These are phyloP conservation scores for Himantopus leucocephalus DNA, from an alignment of 2,113 vertebrate genomes.

Conservation along the genomic window DNA sequence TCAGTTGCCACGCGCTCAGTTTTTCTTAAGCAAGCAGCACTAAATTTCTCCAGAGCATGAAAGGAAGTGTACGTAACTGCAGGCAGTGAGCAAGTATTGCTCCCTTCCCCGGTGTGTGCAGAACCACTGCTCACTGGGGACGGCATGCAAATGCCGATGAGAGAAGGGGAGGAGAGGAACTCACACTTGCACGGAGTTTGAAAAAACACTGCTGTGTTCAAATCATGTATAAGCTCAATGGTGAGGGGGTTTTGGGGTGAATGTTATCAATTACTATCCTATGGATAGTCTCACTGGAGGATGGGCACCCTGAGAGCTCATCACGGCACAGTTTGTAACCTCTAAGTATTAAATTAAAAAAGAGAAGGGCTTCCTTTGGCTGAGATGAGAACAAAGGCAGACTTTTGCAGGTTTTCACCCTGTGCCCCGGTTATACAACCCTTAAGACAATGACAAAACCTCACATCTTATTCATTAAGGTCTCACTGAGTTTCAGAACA, in stretches of 20 bases:
- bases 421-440: not conserved
- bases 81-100: not conserved
- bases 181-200: no score
- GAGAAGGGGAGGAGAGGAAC: no score
- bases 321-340: not conserved
- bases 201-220: no score
- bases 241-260: no score
- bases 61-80: not conserved
- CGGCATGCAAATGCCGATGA: no score
- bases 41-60: not conserved
- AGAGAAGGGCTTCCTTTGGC: not conserved
- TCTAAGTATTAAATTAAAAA: not conserved
- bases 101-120: no score
- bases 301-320: not conserved
- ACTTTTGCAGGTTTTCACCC: not conserved
- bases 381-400: not conserved
- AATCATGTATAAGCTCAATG: no score
- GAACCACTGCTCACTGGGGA: no score
- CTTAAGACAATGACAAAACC: not conserved
- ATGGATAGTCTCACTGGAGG: no score
- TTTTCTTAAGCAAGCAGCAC: not conserved
- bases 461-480: not conserved
- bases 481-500: slow-evolving; percentile 30
- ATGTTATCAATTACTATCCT: no score
- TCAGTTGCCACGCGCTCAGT: not conserved